phyloP scores from a whole-genome alignment of 2,797 vertebrate genomes.

The Myotis myotis region DNA sequence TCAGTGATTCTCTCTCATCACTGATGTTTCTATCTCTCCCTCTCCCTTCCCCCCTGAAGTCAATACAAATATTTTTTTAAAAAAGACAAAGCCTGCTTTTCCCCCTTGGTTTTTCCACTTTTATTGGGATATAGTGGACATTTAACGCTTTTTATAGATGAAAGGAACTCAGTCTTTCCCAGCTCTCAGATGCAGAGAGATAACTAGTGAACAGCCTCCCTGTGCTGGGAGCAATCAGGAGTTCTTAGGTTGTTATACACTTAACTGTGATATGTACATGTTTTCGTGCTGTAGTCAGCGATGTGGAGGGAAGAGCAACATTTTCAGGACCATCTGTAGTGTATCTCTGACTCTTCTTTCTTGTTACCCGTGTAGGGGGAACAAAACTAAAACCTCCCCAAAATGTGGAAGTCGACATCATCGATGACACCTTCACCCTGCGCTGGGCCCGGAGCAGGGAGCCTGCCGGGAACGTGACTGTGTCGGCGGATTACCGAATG shows the following conservation, averaged over 20 bases:
- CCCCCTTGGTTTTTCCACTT: not conserved
- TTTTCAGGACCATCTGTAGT: not conserved
- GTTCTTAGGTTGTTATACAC: not conserved
- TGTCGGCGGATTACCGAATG: conserved; percentile 77
- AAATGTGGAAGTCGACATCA: conserved; percentile 38
- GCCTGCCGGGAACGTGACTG: not conserved
- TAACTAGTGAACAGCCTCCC: not conserved
- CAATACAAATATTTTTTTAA: too few species aligned
- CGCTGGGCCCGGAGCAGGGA: conserved; percentile 58
- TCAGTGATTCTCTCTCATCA: too few species aligned
- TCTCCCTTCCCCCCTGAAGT: not conserved
- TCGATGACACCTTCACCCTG: conserved; percentile 78
- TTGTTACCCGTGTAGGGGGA: conserved; percentile 54
- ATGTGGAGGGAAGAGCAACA: not conserved
- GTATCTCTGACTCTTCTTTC: not conserved
- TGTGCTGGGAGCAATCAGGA: not conserved
- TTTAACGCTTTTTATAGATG: not conserved
- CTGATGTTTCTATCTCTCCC: not conserved
- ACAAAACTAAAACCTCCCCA: conserved; percentile 56
- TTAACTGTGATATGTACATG: not conserved
- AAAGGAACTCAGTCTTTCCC: not conserved
- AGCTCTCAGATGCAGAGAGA: not conserved
- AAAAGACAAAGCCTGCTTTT: not conserved
- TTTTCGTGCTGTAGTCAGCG: not conserved
- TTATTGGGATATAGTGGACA: not conserved